Evolutionary conservation across 35 echinoderm and acorn worm species (phyloP).

Genomic region (Eucidaris tribuloides): DNA sequence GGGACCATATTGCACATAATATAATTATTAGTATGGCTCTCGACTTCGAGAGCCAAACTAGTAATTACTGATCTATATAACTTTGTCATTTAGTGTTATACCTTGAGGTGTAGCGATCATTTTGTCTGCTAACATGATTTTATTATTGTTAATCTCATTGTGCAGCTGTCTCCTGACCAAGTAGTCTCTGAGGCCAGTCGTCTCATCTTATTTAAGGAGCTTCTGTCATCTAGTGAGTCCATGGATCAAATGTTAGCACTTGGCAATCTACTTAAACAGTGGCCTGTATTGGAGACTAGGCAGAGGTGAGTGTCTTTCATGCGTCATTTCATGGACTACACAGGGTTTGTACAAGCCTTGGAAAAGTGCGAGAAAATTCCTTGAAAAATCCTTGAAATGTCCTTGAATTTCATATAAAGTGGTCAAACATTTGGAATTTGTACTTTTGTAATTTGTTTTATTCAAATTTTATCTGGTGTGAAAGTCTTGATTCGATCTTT

Average conservation of each 20-base stretch:
- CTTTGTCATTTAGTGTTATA: not conserved
- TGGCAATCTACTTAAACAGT: conserved; percentile 56
- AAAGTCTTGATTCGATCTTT: no score
- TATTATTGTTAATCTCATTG: not conserved
- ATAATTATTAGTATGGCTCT: not conserved
- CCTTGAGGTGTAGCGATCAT: not conserved
- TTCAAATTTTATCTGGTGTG: no score
- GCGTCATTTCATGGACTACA: not conserved
- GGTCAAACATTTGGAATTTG: no score
- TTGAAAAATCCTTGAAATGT: no score
- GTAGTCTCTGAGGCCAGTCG: conserved; percentile 31
- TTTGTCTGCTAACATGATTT: not conserved
- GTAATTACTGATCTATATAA: no score
- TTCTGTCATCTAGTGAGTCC: conserved; percentile 20
- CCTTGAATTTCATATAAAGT: no score
- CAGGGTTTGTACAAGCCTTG: not conserved
- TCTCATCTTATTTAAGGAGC: conserved; percentile 35
- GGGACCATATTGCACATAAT: not conserved
- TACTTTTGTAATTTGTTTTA: no score
- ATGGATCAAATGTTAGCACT: conserved; percentile 54
- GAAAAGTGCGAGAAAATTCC: not conserved
- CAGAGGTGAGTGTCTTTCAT: not conserved
- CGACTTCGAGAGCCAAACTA: not conserved
- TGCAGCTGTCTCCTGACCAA: conserved; percentile 1
- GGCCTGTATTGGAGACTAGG: conserved; percentile 51